These are phyloP conservation scores for Notothenia rossii DNA, from an alignment of 2,113 vertebrate species.

Conservation along the genomic window DNA sequence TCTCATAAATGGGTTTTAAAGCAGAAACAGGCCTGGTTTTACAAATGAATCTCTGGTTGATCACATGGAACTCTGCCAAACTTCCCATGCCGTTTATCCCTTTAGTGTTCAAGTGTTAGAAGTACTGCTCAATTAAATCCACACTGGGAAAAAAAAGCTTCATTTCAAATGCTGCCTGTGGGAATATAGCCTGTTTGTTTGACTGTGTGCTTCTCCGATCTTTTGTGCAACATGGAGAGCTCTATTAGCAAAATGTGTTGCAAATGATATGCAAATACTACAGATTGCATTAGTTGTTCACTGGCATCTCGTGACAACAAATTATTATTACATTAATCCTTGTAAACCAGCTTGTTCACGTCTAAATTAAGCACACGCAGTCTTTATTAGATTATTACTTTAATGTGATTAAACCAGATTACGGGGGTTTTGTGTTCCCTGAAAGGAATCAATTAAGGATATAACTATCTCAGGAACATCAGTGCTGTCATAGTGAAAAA, in stretches of 20 bases:
- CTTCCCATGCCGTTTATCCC: too few species aligned
- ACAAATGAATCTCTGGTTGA: too few species aligned
- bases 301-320: conserved; percentile 6
- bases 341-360: neutral
- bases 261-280: conserved; percentile 7
- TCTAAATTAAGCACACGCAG: neutral
- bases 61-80: too few species aligned
- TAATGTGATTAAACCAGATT: neutral
- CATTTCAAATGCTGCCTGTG: neutral
- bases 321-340: conserved; percentile 15
- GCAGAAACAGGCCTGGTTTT: too few species aligned
- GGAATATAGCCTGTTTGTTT: neutral
- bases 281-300: conserved; percentile 4
- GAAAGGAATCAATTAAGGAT: neutral
- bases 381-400: neutral
- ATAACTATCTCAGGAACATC: neutral
- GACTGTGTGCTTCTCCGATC: neutral
- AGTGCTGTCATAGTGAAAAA: neutral
- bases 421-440: neutral
- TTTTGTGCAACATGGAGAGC: neutral
- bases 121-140: neutral
- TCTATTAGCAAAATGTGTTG: neutral
- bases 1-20: too few species aligned
- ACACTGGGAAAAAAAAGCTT: neutral
- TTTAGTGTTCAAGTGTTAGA: neutral